Base-by-base conservation (phyloP, 1,140 invertebrate species). In the Dreissena polymorpha region DNA sequence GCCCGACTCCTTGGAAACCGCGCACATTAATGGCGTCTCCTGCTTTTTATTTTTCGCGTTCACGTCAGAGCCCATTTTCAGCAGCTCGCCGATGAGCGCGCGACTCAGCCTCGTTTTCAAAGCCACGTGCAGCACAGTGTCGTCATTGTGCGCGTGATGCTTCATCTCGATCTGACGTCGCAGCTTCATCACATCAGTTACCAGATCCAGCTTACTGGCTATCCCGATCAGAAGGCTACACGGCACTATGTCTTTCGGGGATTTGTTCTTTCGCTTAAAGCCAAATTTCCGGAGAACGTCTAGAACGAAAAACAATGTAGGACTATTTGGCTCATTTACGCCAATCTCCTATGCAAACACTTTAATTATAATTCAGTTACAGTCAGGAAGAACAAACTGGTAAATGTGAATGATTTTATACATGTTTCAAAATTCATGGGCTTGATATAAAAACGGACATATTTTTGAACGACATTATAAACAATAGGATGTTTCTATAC, bases 1-100 rank as follows among this genome's bases (percentile, higher is more conserved):
- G n/a, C 21, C 13, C 2, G 63, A 39, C 18, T 72, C 63, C 57
- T 63, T 65, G 14, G 57, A 51, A 23, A 81, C 68, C 13, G 78
- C 78, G 53, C 69, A 57, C 78, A 81, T 81, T 18, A 81, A 27
- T n/a, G 78, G 78, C 16, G 78, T 73, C 27, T 81, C 78, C 6
- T 63, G 18, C 51, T 73, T 81, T 29, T 81, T 81, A 57, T 81
- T 81, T 29, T 63, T 81, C 6, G 70, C 78, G 60, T 81, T 81
- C 10, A 81, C 78, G 78, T 81, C 29, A 8, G 78, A 81, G n/a
- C 78, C 78, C 67, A 70, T 73, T 51, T 60, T 55, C 18, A 81
- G 70, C 21, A 81, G 23, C 25, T 81, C 78, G 39, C 78, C 60
- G n/a, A 81, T n/a, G 18, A 81, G 55, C 12, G 60, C 27, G 7